phyloP scores from a whole-genome alignment of 2,797 vertebrate genomes.

The Pteropus rufus region DNA sequence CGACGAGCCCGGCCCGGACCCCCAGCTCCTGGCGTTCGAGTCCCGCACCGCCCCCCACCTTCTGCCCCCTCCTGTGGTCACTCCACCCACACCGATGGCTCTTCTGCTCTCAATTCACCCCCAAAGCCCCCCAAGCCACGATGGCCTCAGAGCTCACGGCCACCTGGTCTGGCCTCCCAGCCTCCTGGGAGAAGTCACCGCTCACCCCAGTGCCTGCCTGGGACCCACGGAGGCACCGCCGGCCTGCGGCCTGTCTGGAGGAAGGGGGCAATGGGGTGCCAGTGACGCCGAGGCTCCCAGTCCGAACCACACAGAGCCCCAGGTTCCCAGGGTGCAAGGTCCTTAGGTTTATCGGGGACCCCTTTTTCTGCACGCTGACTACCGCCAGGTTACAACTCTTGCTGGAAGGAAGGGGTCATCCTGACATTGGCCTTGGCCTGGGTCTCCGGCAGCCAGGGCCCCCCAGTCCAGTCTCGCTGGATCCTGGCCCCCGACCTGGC shows the following conservation, averaged over 20 bases:
- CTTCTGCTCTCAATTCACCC: no score
- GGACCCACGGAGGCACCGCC: not conserved
- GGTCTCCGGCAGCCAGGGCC: not conserved
- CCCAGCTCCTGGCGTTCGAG: no score
- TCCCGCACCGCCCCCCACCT: no score
- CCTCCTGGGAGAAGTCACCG: no score
- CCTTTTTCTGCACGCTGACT: accelerated
- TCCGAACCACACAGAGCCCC: not conserved
- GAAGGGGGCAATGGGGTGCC: accelerated
- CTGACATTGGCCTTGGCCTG: accelerated
- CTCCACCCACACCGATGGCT: no score
- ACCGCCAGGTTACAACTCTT: accelerated
- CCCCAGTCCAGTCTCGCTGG: not conserved
- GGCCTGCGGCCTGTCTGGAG: not conserved
- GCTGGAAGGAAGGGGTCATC: not conserved
- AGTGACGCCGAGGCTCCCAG: accelerated
- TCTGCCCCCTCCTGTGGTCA: no score
- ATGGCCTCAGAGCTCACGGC: no score
- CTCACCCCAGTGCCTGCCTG: no score
- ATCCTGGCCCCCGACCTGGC: not conserved
- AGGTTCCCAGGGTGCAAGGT: not conserved
- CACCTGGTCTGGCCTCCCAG: no score
- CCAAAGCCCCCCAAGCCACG: no score
- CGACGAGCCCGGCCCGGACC: no score
- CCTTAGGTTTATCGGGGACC: not conserved